Base-by-base conservation (phyloP, 2,888 invertebrate species). In the Erebia epiphron region DNA sequence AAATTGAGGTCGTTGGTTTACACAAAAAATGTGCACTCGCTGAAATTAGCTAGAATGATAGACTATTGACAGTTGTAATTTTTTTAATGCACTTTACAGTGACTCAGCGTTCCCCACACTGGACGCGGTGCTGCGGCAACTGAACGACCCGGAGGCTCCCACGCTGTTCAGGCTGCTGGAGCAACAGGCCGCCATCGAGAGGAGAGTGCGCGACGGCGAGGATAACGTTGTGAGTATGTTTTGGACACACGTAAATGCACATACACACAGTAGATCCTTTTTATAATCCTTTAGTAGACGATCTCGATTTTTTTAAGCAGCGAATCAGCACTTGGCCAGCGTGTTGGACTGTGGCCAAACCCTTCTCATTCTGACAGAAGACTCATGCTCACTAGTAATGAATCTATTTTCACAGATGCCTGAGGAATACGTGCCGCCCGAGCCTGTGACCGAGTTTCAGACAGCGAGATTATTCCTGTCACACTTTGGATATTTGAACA, bases 401-500 rank as follows among this genome's bases (percentile, higher is more conserved):
- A n/a, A 21, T 21, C 2, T 21, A 1, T 21, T 21, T 21, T 18
- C 13, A 3, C 64, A 95, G 91, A 90, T 94, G 0, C 95, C 96
- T 13, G 98, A 98, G 83, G 93, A 93, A 66, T 97, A 97, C 77
- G 90, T 95, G 0, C 96, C 98, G 1, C 98, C 97, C 0, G 94
- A 96, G 2, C 96, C 97, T 3, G 97, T 97, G 78, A 97, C 98
- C 69, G 98, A 98, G 85, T 99, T 99, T 84, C 98, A 99, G 91
- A 98, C 99, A 0, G 98, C 99, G 1, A 95, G 99, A 65, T 93
- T 99, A 41, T 98, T 99, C 86, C 93, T 99, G 18, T 98, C 99
- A 3, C 98, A 99, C 88, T 98, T 99, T 87, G 99, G 99, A 0
- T 97, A 99, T 81, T 91, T 99, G 18, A 95, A 96, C 54, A 94